Evolutionary conservation across 2,797 vertebrate genomes (phyloP).

Genomic region (Eremophila alpestris): DNA sequence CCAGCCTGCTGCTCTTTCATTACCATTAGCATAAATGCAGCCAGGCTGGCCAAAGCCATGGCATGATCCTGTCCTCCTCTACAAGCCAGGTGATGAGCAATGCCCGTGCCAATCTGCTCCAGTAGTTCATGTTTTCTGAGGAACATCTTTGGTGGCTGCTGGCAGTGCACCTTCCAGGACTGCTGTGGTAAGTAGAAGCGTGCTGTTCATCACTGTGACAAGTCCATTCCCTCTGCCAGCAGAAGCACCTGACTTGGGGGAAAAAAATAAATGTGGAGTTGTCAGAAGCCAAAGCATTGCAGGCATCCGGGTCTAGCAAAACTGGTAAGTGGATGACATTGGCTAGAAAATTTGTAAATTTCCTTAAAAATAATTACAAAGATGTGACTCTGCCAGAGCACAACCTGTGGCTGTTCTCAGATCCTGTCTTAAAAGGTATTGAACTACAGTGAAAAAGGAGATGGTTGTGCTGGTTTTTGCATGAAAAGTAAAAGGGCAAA

Average conservation of each 20-base stretch:
- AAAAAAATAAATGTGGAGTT: rapidly evolving
- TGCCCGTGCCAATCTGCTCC: background rate
- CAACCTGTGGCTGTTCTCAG: background rate
- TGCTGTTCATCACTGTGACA: background rate
- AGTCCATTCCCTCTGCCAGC: background rate
- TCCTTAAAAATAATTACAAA: background rate
- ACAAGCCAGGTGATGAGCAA: rapidly evolving
- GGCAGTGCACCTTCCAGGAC: background rate
- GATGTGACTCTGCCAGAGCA: background rate
- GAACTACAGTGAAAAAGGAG: background rate
- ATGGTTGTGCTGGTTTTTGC: background rate
- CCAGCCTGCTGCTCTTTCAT: background rate
- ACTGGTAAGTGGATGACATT: background rate
- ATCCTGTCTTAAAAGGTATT: background rate
- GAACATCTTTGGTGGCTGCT: background rate
- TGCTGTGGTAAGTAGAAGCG: background rate
- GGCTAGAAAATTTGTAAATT: background rate
- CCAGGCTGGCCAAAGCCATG: rapidly evolving
- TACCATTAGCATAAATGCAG: background rate
- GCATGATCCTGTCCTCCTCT: background rate
- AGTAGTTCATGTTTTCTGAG: background rate
- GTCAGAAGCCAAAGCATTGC: background rate
- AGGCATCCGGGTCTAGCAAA: background rate
- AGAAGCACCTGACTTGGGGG: background rate
- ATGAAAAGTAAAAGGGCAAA: background rate